These are phyloP conservation scores for Axinella damicornis DNA, from an alignment of 37 sponge, comb jelly and placozoan genomes.

Conservation along the genomic window DNA sequence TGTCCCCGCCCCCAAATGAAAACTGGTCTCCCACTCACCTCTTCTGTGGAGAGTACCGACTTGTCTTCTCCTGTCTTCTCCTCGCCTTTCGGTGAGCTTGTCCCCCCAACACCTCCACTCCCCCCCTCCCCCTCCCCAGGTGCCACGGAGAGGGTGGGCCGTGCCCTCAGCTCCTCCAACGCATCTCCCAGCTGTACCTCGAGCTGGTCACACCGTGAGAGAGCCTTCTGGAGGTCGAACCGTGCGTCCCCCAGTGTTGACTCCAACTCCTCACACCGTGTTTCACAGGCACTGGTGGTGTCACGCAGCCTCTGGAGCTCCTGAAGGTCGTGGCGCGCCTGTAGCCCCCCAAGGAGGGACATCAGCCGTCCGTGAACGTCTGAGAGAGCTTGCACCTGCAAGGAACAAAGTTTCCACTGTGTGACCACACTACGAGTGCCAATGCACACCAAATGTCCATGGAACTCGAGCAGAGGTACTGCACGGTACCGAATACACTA, in stretches of 20 bases:
- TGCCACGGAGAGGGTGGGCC: not conserved
- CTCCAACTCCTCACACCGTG: constrained; percentile 14
- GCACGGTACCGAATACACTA: no score
- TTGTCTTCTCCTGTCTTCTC: not conserved
- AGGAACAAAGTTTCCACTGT: not conserved
- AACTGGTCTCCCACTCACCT: not conserved
- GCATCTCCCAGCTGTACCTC: constrained; percentile 41
- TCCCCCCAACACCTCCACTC: not conserved
- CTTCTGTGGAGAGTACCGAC: not conserved
- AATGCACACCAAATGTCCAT: no score
- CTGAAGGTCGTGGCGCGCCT: not conserved
- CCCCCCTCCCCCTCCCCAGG: constrained; percentile 5
- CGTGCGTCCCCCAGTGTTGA: constrained; percentile 28
- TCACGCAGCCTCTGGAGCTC: not conserved
- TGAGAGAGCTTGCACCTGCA: not conserved
- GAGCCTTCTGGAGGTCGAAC: constrained; percentile 40
- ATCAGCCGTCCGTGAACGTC: not conserved
- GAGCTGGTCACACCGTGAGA: constrained; percentile 27
- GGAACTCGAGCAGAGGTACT: no score
- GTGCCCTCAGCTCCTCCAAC: not conserved
- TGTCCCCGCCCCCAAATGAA: no score
- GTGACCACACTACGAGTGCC: no score
- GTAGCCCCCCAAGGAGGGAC: no score
- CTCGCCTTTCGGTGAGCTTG: not conserved
- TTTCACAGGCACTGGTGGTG: not conserved